These are phyloP conservation scores for Mus musculus DNA, from an alignment of 2,113 vertebrate species.

Conservation along the genomic window GRCm39 chr5:41307501-41308000, in stretches of 20 bases:
- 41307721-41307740: background rate
- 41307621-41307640: background rate
- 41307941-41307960: background rate
- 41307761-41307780: background rate
- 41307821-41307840: background rate
- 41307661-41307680: background rate
- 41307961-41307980: background rate
- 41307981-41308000: background rate
- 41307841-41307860: background rate
- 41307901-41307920: background rate
- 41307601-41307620: background rate
- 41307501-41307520: background rate
- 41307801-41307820: background rate
- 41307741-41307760: background rate
- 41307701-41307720: background rate
- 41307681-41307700: background rate
- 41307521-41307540: background rate
- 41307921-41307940: background rate
- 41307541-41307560: background rate
- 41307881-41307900: background rate
- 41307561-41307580: background rate
- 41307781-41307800: background rate
- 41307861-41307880: background rate
- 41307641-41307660: background rate
- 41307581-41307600: background rate